These are phyloP conservation scores for Cantharis rufa DNA, from an alignment of 2,888 invertebrate species.

Conservation along the genomic window DNA sequence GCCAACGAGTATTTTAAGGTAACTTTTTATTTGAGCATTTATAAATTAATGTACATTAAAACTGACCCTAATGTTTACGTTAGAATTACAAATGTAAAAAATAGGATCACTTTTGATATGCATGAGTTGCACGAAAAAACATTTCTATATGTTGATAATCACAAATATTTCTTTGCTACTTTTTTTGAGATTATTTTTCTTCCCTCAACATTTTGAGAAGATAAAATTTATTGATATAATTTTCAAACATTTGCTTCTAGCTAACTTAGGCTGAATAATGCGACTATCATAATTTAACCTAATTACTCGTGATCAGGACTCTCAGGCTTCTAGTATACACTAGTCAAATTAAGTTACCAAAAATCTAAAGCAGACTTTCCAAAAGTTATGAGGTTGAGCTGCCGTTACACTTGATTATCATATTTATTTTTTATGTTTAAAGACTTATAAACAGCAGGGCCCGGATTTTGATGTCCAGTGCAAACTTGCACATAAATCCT, in stretches of 20 bases:
- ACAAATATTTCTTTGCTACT: not conserved
- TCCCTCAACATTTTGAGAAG: not conserved
- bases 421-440: not conserved
- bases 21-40: conserved; percentile 36
- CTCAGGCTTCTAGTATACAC: not conserved
- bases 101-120: not conserved
- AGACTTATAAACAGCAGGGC: not conserved
- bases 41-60: not conserved
- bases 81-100: not conserved
- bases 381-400: not conserved
- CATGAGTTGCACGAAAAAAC: not conserved
- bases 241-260: not conserved
- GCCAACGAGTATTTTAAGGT: conserved; percentile 59
- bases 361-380: not conserved
- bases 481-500: not conserved
- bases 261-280: not conserved
- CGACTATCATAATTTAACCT: not conserved
- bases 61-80: not conserved
- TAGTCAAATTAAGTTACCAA: not conserved
- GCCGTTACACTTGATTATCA: not conserved
- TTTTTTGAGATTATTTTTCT: not conserved
- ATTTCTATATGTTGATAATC: not conserved
- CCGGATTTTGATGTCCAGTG: not conserved
- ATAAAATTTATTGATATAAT: not conserved
- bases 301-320: not conserved